Percentiles rank a stretch among this genome's conserved stretches.
These are phyloP conservation scores for Metaphire vulgaris DNA, from an alignment of 1,140 invertebrate genomes.

Conservation along the genomic window DNA sequence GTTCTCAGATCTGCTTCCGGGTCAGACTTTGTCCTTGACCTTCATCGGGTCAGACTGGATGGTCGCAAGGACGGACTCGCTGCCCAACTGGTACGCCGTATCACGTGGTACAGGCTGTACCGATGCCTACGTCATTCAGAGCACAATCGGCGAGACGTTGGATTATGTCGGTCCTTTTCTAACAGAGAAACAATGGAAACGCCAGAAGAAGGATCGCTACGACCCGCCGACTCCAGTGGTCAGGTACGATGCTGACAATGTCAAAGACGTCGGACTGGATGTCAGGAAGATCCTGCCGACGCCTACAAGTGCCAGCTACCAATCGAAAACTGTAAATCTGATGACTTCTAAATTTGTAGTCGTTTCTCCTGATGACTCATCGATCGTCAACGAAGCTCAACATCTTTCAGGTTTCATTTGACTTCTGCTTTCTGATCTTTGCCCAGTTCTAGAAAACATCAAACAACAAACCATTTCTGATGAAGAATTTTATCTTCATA, in stretches of 20 bases:
- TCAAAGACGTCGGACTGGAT: neutral
- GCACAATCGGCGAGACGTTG: constrained; percentile 37
- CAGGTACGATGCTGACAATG: constrained; percentile 6
- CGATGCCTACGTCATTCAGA: constrained; percentile 33
- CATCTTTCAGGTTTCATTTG: neutral
- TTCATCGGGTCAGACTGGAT: neutral
- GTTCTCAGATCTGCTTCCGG: constrained; percentile 24
- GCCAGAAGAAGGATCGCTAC: constrained; percentile 33
- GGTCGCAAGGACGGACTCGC: neutral
- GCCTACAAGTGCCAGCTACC: neutral
- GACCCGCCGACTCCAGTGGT: constrained; percentile 34
- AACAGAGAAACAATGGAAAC: constrained; percentile 18
- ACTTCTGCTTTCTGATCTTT: neutral
- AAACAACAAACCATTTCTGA: too few relatives aligned
- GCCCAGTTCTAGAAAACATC: too few relatives aligned
- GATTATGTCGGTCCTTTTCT: constrained; percentile 37
- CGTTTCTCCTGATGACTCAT: neutral
- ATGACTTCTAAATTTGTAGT: neutral
- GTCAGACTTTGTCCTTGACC: neutral
- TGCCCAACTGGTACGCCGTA: constrained; percentile 26
- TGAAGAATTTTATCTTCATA: too few relatives aligned
- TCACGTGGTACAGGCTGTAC: constrained; percentile 3
- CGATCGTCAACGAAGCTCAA: neutral
- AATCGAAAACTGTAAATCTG: neutral
- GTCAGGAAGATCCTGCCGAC: neutral